Evolutionary conservation across 2,797 vertebrate species (phyloP), one percentile per base, ranked within the genome.

Genomic region (Pelochelys cantorii): DNA sequence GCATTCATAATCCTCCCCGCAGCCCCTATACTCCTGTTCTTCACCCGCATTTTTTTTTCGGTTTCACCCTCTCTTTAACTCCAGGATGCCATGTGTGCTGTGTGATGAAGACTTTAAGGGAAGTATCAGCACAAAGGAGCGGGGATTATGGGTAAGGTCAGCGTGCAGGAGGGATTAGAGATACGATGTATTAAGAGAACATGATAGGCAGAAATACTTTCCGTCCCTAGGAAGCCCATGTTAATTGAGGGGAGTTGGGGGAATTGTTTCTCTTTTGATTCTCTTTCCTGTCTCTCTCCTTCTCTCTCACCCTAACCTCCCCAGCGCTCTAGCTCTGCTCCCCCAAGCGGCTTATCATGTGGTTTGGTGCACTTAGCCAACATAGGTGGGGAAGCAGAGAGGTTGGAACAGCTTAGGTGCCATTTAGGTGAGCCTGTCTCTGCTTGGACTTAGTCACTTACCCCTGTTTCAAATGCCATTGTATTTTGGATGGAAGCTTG

Each of bases 61-160:
- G 11, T 34, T 87, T 83, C 57, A 1, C 11, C 2, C 83, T 87
- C 86, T 84, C 89, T 85, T 86, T 56, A 56, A 85, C 68, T 68
- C 84, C 34, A 81, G 37, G 86, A 54, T 77, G 59, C 83, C 84
- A 25, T 83, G 91, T 54, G 85, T 34, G 59, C 56, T 15, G 86
- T 86, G 57, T 29, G 57, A 86, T 34, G 54, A 84, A 93, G 94
- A 56, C 62, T 96, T 97, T n/a, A 0, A 55, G 90, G 93, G 71
- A 85, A 94, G 81, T 83, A 1, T 1, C 17, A 0, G 84, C 31
- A 86, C 86, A 97, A 97, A 97, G 93, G 92, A 95, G 80, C 81
- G 34, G 81, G 96, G 96, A 97, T 97, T 97, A 97, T 94, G 97
- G 96, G 95, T 86, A 96, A 96, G 97, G 97, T 97, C 97, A 96